These are phyloP conservation scores for Stramonita haemastoma DNA, from an alignment of 2,888 invertebrate species.

Conservation along the genomic window DNA sequence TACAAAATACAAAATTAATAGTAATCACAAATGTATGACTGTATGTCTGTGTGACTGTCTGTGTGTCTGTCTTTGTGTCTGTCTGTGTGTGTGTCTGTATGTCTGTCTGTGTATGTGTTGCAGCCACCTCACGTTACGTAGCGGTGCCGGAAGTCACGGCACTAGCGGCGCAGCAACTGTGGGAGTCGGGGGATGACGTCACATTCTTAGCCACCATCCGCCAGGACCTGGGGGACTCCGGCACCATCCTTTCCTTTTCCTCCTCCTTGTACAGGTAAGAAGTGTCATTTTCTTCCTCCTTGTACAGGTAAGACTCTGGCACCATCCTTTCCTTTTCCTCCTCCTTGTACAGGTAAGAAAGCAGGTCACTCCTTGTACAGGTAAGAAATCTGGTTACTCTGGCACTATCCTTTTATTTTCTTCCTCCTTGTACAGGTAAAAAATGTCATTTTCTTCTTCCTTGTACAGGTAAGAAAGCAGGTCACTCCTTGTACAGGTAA, in stretches of 20 bases:
- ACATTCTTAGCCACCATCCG: slow-evolving; percentile 68
- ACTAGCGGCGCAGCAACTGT: slow-evolving; percentile 59
- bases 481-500: slow-evolving; percentile 64
- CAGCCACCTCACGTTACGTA: slow-evolving; percentile 63
- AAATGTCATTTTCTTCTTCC: slow-evolving; percentile 65
- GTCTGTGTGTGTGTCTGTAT: slow-evolving; percentile 23
- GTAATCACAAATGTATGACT: neutral
- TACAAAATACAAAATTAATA: neutral
- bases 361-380: slow-evolving; percentile 61
- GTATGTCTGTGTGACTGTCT: neutral
- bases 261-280: slow-evolving; percentile 61
- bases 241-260: slow-evolving; percentile 67
- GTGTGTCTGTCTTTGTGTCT: neutral
- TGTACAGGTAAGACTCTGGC: slow-evolving; percentile 66
- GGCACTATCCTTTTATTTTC: too few relatives aligned
- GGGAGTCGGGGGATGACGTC: slow-evolving; percentile 63
- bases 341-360: slow-evolving; percentile 60
- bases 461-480: slow-evolving; percentile 59
- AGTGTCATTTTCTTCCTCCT: slow-evolving; percentile 61
- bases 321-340: too few relatives aligned
- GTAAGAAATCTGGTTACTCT: slow-evolving; percentile 58
- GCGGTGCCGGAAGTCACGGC: slow-evolving; percentile 60
- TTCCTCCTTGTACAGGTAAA: slow-evolving; percentile 64
- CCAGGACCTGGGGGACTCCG: slow-evolving; percentile 67
- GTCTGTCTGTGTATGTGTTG: slow-evolving; percentile 37